Evolutionary conservation across 1,140 invertebrate species (phyloP).

Genomic region (Drosophila guanche): DNA sequence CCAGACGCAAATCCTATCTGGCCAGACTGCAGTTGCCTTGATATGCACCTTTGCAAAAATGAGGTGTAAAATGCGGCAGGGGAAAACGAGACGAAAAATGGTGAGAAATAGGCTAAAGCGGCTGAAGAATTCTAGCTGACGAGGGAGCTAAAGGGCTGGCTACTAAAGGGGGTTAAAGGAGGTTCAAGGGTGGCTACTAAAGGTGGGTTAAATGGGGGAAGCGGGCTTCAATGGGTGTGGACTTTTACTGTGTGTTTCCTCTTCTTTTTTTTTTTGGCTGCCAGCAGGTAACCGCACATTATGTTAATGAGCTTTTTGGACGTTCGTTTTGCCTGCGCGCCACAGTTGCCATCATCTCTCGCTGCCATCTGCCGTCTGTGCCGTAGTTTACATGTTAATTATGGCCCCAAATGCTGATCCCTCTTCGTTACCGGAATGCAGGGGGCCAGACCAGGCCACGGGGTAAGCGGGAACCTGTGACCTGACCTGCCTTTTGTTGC

Average conservation of each 20-base stretch:
- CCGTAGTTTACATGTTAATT: slow-evolving; percentile 29
- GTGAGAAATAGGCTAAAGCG: neutral
- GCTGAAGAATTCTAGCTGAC: neutral
- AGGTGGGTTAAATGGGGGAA: neutral
- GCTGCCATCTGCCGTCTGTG: slow-evolving; percentile 9
- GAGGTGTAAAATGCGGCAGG: neutral
- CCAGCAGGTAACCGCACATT: slow-evolving; percentile 66
- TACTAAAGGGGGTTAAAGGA: neutral
- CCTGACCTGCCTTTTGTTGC: slow-evolving; percentile 11
- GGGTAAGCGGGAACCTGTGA: too few species aligned
- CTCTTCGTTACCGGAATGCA: neutral
- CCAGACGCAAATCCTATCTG: slow-evolving; percentile 25
- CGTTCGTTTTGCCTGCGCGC: slow-evolving; percentile 25
- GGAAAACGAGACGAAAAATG: slow-evolving; percentile 3
- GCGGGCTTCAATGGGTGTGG: too few species aligned
- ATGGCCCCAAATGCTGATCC: slow-evolving; percentile 38
- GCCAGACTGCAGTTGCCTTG: slow-evolving; percentile 22
- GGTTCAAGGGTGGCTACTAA: too few species aligned
- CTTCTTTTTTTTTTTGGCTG: slow-evolving; percentile 10
- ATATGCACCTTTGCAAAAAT: slow-evolving; percentile 5
- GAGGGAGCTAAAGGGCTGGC: neutral
- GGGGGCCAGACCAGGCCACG: too few species aligned
- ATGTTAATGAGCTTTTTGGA: slow-evolving; percentile 75
- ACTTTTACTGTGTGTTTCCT: too few species aligned
- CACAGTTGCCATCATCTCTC: slow-evolving; percentile 14